Evolutionary conservation across 1,140 invertebrate genomes (phyloP), one percentile per base, ranked within the genome.

Genomic region (Zaprionus ornatus): DNA sequence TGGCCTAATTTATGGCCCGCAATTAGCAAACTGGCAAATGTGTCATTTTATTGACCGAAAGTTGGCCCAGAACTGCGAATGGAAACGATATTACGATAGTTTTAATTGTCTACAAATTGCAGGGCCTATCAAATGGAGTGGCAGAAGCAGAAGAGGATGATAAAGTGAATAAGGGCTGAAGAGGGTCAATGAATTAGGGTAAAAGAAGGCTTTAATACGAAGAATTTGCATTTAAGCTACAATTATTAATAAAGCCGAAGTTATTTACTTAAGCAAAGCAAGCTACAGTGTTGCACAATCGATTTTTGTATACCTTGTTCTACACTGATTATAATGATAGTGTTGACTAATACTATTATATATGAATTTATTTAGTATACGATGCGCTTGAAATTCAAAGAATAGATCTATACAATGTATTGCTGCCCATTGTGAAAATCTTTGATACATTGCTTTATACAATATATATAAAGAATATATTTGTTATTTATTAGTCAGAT

Each of bases 1-100:
- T 15, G 67, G 17, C 45, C 25, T 71, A 87, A 87, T 88, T 87
- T 87, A 87, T 88, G 73, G 73, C 84, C 72, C 80, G 84, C 83
- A 87, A 87, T 87, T 87, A 87, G 84, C 74, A 88, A 17, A 82
- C 81, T 83, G 83, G 83, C 83, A 88, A 87, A 88, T 87, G 74
- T 86, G 77, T 88, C 78, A 87, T 77, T 82, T 82, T 87, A 78
- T 79, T 83, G 72, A 80, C 57, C 65, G 54, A 69, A 61, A 61
- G 37, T 61, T 68, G 19, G 45, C 59, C 65, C 25, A 32, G 78
- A 65, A 74, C 84, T 70, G 81, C 73, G 68, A 63, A 65, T 55
- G 72, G 9, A 42, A 75, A 71, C 56, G 42, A 59, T 75, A 75
- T 71, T 27, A 54, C 19, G 35, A 29, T 54, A 75, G 73, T 70